Evolutionary conservation across 2,113 vertebrate species (phyloP), one percentile per base, ranked within the genome.

Genomic region (Thunnus maccoyii): DNA sequence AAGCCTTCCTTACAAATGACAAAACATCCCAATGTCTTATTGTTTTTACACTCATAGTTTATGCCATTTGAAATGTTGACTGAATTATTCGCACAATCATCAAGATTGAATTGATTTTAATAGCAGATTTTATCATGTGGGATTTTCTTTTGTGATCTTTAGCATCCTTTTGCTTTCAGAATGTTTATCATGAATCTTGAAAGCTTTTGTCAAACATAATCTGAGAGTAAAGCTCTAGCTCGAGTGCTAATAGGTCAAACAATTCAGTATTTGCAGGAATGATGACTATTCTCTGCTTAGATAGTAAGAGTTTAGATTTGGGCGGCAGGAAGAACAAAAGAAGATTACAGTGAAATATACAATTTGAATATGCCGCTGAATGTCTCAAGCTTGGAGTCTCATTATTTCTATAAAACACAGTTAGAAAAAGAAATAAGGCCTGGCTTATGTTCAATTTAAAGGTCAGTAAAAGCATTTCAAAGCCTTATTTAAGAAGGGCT

Each of bases 401-500:
- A 81, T 63, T 83, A 80, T 58, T 47, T 60, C 55, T 51, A 3
- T 8, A 58, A 62, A 74, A 14, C 50, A 17, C 32, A 27, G 32
- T 20, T 64, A 61, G 4, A 18, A 47, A 30, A 68, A 54, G 75
- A 48, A 78, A 80, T 55, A 54, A 50, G 17, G 13, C n/a, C 62
- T 5, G 1, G 32, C 57, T 69, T n/a, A 36, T 54, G 57, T 83
- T 73, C 48, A 25, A 48, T 52, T 77, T 25, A 73, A 85, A 89
- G 80, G 76, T 77, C 79, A 86, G 54, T 30, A 56, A 72, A 65
- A 56, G 72, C 55, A 60, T 62, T 71, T 64, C 18, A 64, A 56
- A 54, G 63, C 7, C 22, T 25, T 72, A 62, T 81, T 81, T 75
- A 68, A 41, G 48, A 30, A 50, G 58, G 18, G 47, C 22, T 47